These are phyloP conservation scores for Hirtodrosophila trivittata DNA, from an alignment of 2,888 invertebrate genomes.

Conservation along the genomic window DNA sequence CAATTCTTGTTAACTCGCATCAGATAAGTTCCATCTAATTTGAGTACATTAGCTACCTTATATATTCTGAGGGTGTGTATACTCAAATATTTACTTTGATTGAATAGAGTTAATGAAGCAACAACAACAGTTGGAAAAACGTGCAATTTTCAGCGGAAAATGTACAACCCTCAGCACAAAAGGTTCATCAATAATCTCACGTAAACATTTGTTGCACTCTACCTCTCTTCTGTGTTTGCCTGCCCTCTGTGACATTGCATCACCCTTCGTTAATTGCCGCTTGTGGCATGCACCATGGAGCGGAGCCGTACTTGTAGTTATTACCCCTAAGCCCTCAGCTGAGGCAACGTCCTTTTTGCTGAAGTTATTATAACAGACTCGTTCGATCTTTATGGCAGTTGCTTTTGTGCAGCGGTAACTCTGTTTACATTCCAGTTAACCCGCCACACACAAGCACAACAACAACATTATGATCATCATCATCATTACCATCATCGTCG, in stretches of 20 bases:
- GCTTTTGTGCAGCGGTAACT: constrained; percentile 62
- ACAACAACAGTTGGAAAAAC: constrained; percentile 34
- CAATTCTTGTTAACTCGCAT: no score
- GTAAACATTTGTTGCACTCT: constrained; percentile 53
- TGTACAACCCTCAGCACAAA: constrained; percentile 17
- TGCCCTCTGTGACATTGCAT: constrained; percentile 46
- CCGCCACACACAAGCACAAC: constrained; percentile 37
- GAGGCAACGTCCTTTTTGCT: constrained; percentile 11
- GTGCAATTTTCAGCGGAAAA: not conserved
- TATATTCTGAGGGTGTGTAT: no score
- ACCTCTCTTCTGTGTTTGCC: not conserved
- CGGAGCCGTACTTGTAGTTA: no score
- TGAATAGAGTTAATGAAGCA: constrained; percentile 57
- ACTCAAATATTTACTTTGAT: no score
- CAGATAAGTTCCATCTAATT: no score
- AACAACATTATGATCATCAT: constrained; percentile 1
- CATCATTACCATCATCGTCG: constrained; percentile 3
- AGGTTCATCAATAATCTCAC: constrained; percentile 59
- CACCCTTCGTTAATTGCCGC: constrained; percentile 67
- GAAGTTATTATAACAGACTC: constrained; percentile 58
- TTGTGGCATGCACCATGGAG: constrained; percentile 57
- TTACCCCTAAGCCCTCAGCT: constrained; percentile 7
- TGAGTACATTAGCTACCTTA: no score
- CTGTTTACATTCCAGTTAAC: constrained; percentile 66
- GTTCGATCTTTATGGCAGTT: constrained; percentile 63